phyloP scores from a whole-genome alignment of 2,113 vertebrate genomes.

The Columba livia region DNA sequence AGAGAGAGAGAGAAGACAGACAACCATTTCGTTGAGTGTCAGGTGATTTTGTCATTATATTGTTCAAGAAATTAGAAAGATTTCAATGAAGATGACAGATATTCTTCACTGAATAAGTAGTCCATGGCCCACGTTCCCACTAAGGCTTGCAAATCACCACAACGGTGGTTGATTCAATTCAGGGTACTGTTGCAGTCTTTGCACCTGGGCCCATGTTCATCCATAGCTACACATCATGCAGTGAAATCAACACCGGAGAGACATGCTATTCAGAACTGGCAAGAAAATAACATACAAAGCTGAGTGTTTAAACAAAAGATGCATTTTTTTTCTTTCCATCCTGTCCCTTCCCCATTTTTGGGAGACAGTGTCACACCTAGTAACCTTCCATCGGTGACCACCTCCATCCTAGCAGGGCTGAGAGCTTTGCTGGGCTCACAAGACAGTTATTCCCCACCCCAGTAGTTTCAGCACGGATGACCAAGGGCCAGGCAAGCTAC shows the following conservation, averaged over 20 bases:
- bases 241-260: not conserved
- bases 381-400: not conserved
- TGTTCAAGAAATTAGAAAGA: not conserved
- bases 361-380: fast-evolving
- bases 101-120: not conserved
- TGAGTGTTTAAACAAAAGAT: not conserved
- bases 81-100: not conserved
- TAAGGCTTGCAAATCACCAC: not conserved
- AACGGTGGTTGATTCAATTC: not conserved
- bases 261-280: not conserved
- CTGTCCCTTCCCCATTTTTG: not conserved
- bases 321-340: not conserved
- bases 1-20: not conserved
- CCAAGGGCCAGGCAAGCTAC: not conserved
- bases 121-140: not conserved
- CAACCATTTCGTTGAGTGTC: not conserved
- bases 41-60: not conserved
- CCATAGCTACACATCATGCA: fast-evolving
- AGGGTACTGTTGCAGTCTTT: not conserved
- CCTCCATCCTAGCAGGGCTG: not conserved
- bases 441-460: not conserved
- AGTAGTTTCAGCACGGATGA: not conserved
- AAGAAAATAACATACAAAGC: not conserved
- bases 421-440: not conserved
- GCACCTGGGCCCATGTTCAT: not conserved